Evolutionary conservation across 2,888 invertebrate genomes (phyloP), one percentile per base, ranked within the genome.

Genomic region (Drosophila paramelanica): DNA sequence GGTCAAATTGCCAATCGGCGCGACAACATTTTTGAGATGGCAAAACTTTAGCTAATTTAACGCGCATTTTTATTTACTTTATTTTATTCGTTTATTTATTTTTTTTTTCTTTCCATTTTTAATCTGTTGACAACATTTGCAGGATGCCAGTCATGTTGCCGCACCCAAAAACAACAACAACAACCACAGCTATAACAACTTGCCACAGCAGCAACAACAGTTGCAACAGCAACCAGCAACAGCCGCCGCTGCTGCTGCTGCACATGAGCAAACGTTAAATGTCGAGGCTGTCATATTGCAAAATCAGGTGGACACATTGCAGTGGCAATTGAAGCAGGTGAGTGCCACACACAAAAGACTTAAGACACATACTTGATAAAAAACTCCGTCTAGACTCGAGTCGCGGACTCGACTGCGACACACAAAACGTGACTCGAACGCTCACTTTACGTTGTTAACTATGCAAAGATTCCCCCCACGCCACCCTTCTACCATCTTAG

Each of bases 301-400:
- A 91, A 94, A 94, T 60, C 95, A 95, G 92, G 93, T 95, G 79
- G 94, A 95, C 89, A 95, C 95, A 62, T 91, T 95, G 74, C 94
- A 95, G 88, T 95, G 95, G 95, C 95, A 95, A 91, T 92, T 95
- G 69, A 95, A 95, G 92, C 95, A 95, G 94, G 95, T 95, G 93
- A 91, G 90, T 73, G 47, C 51, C 25, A 47, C 56, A 47, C 56
- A 57, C 68, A 56, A 68, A 77, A 65, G 73, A 76, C 69, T 73
- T 62, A 82, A 86, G 81, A 67, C 80, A 86, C 88, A 70, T 80
- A 79, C 79, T 58, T 77, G 65, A 55, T 7, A 11, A 20, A n/a
- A 60, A 20, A 14, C 14, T 47, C 64, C n/a, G 31, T 31, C n/a
- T 33, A 14, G 25, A 13, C 8, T 52, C 7, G 17, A 17, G 17